Base-by-base conservation (phyloP, 2,113 vertebrate genomes). In the Erpornis zantholeuca region DNA sequence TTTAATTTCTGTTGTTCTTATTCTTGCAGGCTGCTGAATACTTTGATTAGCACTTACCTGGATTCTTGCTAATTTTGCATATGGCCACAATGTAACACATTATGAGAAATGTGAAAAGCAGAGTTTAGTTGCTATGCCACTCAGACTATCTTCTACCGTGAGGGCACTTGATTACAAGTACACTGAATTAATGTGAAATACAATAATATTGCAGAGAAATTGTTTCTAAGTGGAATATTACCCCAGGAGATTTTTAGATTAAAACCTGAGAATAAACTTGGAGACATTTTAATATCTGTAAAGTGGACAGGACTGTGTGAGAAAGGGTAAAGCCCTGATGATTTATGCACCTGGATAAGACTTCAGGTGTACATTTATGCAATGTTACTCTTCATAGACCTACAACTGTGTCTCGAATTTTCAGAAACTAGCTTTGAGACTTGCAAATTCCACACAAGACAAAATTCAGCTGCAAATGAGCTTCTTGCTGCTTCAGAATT, bases 371-470 rank as follows among this genome's bases (percentile, higher is more conserved):
- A 14, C 6, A 29, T 82, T 54, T 88, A 31, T 15, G n/a, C 36
- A 68, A n/a, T 0, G 0, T 44, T 76, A 47, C 25, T 66, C 21
- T 59, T 89, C 61, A 45, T 0, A 6, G 27, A 50, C 15, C 12
- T 78, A 28, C 29, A 71, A 49, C 7, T 60, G 4, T 40, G 7
- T n/a, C 10, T 33, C 20, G 72, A 53, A 21, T 90, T 76, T 79
- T 90, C 53, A 80, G 14, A 61, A 88, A 29, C 10, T 61, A 69
- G 2, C 15, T 84, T 20, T 13, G 1, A 53, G 15, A 40, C 15
- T 36, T 40, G 15, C 3, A 69, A 68, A 65, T 53, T 79, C 63
- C 18, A 56, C 35, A 31, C 8, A 79, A 44, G n/a, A 25, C 6
- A 84, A 75, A 91, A 68, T 25, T 87, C 4, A 6, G 3, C 28